These are phyloP conservation scores for Dysidea cf. avara DNA, from an alignment of 37 sponge, comb jelly and placozoan species.

Conservation along the genomic window DNA sequence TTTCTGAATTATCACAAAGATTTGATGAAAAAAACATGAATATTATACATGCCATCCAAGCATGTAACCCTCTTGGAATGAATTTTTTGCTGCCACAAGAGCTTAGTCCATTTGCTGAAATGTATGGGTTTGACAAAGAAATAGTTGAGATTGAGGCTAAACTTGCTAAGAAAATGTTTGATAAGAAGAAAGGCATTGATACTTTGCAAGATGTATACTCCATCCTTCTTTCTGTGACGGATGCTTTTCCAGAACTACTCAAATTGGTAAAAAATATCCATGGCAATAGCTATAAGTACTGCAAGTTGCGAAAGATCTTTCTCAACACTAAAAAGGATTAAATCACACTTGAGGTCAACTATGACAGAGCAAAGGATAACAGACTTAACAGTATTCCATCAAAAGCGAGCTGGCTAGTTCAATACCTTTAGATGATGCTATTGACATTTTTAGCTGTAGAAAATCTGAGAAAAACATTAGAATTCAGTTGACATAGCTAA, in stretches of 20 bases:
- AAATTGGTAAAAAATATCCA: neutral
- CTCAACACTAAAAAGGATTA: conserved; percentile 45
- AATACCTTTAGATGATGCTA: conserved; percentile 5
- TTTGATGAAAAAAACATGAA: conserved; percentile 8
- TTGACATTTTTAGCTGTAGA: neutral
- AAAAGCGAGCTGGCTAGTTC: conserved; percentile 12
- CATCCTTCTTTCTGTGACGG: conserved; percentile 15
- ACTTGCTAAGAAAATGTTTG: conserved; percentile 35
- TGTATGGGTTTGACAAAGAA: conserved; percentile 23
- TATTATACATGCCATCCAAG: neutral
- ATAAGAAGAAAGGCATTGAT: conserved; percentile 4
- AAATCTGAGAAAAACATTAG: no score
- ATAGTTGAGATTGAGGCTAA: conserved; percentile 21
- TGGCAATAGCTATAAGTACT: conserved; percentile 34
- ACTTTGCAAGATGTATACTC: conserved; percentile 4
- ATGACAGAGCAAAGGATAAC: conserved; percentile 34
- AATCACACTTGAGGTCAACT: conserved; percentile 43
- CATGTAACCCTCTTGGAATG: conserved; percentile 1
- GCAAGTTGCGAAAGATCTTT: conserved; percentile 47
- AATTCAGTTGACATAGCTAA: no score
- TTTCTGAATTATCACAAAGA: neutral
- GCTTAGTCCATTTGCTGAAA: conserved; percentile 15
- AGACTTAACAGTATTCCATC: conserved; percentile 32
- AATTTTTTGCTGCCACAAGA: neutral
- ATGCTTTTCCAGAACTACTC: conserved; percentile 25